Evolutionary conservation across 2,888 invertebrate genomes (phyloP).

Genomic region (Anoncus sp.): DNA sequence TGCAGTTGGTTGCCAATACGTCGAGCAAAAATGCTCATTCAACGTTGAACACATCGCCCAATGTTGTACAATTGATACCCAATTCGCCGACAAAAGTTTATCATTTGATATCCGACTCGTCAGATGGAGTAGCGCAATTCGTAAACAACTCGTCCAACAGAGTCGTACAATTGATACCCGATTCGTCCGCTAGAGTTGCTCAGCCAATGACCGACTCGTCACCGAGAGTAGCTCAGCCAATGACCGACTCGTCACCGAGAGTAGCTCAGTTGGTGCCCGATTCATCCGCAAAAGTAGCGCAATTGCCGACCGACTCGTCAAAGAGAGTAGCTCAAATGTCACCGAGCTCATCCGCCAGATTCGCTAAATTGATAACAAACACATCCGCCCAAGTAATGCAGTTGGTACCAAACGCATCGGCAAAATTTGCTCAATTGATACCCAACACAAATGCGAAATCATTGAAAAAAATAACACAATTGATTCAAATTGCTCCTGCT

Average conservation of each 20-base stretch:
- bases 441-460: too few species aligned
- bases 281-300: background rate
- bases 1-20: conserved; percentile 8
- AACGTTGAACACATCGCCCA: background rate
- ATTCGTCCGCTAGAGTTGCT: background rate
- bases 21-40: background rate
- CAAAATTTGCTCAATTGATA: background rate
- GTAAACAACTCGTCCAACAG: background rate
- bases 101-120: background rate
- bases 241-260: background rate
- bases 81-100: background rate
- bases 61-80: background rate
- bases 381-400: too few species aligned
- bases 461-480: background rate
- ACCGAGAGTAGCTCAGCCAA: background rate
- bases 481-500: too few species aligned
- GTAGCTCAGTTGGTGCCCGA: background rate
- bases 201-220: background rate
- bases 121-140: background rate
- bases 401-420: background rate
- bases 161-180: background rate
- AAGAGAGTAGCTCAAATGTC: too few species aligned
- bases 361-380: too few species aligned
- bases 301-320: too few species aligned
- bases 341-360: too few species aligned